A percentile compares a stretch with the other conserved stretches of the same genome.
Conservation (phyloP, 35 echinoderm and acorn worm species). For the Amphiura filiformis region DNA sequence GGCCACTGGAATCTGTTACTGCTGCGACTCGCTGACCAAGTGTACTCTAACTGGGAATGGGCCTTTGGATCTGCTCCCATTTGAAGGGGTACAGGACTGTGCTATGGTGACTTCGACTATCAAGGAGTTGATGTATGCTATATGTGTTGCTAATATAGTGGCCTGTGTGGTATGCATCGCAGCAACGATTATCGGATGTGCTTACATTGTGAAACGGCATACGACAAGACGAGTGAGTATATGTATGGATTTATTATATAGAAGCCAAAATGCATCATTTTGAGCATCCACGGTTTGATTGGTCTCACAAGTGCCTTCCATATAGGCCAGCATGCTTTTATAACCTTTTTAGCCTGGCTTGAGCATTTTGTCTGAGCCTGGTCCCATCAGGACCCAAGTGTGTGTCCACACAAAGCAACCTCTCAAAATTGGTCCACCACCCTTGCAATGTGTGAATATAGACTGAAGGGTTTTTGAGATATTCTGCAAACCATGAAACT, state of each 20-base stretch:
- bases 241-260: background rate
- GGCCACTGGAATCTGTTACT: slow-evolving; percentile 33
- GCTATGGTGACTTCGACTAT: slow-evolving; percentile 34
- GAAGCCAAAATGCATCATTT: too few relatives aligned
- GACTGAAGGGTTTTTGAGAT: too few relatives aligned
- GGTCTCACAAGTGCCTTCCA: too few relatives aligned
- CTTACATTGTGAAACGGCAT: slow-evolving; percentile 70
- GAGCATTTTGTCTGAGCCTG: too few relatives aligned
- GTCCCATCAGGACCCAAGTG: too few relatives aligned
- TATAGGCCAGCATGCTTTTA: too few relatives aligned
- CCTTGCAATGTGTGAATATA: too few relatives aligned
- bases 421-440: too few relatives aligned
- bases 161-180: slow-evolving; percentile 69
- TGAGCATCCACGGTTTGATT: too few relatives aligned
- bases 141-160: slow-evolving; percentile 71
- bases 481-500: too few relatives aligned
- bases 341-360: too few relatives aligned
- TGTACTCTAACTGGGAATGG: slow-evolving; percentile 17
- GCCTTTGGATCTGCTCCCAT: background rate
- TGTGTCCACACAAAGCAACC: too few relatives aligned
- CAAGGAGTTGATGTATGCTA: slow-evolving; percentile 67
- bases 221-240: slow-evolving; percentile 63
- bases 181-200: slow-evolving; percentile 72
- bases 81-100: slow-evolving; percentile 69
- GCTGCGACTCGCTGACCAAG: slow-evolving; percentile 35